Evolutionary conservation across 2,888 invertebrate species (phyloP), one percentile per base, ranked within the genome.

Genomic region (Hypsopygia costalis): DNA sequence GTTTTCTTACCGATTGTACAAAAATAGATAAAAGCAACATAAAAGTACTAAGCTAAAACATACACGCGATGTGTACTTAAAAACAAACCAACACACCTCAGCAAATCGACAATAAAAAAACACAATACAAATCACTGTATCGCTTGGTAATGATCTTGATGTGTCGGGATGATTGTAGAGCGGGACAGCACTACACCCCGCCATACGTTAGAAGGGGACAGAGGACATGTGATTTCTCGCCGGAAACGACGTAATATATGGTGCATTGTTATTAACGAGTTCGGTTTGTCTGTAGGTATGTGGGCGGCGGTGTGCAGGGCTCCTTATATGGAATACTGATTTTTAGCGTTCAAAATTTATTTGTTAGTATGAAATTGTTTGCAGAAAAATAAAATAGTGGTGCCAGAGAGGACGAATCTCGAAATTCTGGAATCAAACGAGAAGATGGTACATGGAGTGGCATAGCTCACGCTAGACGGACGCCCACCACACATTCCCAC

Each of bases 181-280:
- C 36, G 69, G 51, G 79, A 81, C 10, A 40, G 42, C 41, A 27
- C 53, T 52, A 32, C 10, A 27, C 3, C 28, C 16, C 0, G 8
- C 1, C 6, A n/a, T 32, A 22, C 1, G 64, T 34, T 11, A 46
- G 66, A 80, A 44, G 22, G 74, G 47, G 76, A 72, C 10, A 45
- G 42, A 36, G 43, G 47, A 55, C 56, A 34, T 39, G 65, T 65
- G 69, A 72, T 78, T 71, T 70, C 76, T 72, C 77, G 75, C 86
- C 85, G 87, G 86, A 87, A 87, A 82, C 77, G 61, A 65, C 41
- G 76, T 86, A 86, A 87, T 85, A 83, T 87, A 87, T 87, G 85
- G 81, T 58, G 79, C 81, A 87, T 87, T 87, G 87, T 87, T 86
- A 76, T 81, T 87, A 87, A 87, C 79, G 86, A 87, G 87, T 78